phyloP scores from a whole-genome alignment of 2,797 vertebrate species.

The Paratrypauchen microcephalus region DNA sequence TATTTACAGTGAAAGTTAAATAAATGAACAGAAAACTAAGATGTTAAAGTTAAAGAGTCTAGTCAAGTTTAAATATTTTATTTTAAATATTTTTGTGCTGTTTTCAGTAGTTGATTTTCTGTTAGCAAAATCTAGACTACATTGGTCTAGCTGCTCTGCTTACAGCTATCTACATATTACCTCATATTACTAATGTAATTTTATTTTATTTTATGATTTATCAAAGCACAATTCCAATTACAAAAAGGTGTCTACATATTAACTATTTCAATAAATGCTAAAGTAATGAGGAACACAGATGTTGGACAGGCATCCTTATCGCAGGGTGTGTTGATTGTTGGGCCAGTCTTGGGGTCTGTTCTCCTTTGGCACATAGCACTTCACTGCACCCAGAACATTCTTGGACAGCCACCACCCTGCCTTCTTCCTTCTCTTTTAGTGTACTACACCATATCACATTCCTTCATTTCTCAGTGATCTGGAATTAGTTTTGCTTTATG shows the following conservation, averaged over 20 bases:
- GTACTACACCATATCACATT: slow-evolving; percentile 16
- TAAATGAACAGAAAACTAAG: not conserved
- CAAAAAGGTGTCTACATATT: slow-evolving; percentile 1
- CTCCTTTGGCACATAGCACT: slow-evolving; percentile 53
- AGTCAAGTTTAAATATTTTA: not conserved
- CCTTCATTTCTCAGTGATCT: slow-evolving; percentile 48
- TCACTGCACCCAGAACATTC: slow-evolving; percentile 59
- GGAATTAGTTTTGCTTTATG: slow-evolving; percentile 9
- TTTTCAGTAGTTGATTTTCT: not conserved
- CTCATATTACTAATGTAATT: not conserved
- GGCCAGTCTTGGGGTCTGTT: slow-evolving; percentile 41
- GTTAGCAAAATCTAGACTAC: too few relatives aligned
- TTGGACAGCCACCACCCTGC: slow-evolving; percentile 44
- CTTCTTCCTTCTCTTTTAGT: slow-evolving; percentile 19
- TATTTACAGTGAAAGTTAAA: slow-evolving; percentile 10
- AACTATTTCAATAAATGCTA: slow-evolving; percentile 19
- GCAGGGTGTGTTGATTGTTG: too few relatives aligned
- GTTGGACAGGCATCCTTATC: slow-evolving; percentile 19
- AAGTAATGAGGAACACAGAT: slow-evolving; percentile 16
- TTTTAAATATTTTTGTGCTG: not conserved
- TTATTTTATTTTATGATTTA: not conserved
- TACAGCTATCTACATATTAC: not conserved
- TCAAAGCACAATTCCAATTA: not conserved
- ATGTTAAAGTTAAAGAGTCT: slow-evolving; percentile 5
- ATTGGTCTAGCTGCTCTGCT: too few relatives aligned